Evolutionary conservation across 2,888 invertebrate genomes (phyloP), one percentile per base, ranked within the genome.

Genomic region (Serrognathus titanus): DNA sequence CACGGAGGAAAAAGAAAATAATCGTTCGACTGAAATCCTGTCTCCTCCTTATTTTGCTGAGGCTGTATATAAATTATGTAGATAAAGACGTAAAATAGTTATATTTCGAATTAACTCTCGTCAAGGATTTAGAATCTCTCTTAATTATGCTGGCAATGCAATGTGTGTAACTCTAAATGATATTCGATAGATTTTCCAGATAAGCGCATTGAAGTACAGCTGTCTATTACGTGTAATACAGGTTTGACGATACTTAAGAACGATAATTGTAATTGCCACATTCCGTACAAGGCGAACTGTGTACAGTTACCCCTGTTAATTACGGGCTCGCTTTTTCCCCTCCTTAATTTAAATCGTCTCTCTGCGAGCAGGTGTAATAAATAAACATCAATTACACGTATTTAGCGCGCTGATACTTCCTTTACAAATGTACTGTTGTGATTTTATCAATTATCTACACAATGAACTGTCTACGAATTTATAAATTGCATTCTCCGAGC

Each of bases 391-490:
- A 55, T 55, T 50, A 50, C 49, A 24, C 11, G 24, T 38, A 49
- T 55, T 55, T 55, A 55, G 55, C 50, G 50, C 55, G 43, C 55
- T 55, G 50, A 49, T 55, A 50, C 55, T 50, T 55, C 50, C 55
- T 50, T 50, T 55, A 55, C 50, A 50, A 50, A 55, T 50, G 55
- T 50, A 39, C 55, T 55, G 55, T 48, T 57, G 39, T 48, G 57
- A 57, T 57, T 57, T 57, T 57, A 57, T 57, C 57, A 51, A 48
- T 52, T 57, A 52, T 52, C 57, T 52, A 57, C 57, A 57, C 57
- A 52, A 57, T 52, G 57, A 48, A 48, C 57, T 52, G 57, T 57
- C 52, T 57, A 48, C 57, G 43, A 57, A 57, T 52, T 57, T 57
- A 57, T 57, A 57, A 57, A 57, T 57, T 57, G 48, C 52, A 51